A percentile compares a stretch with the other conserved stretches of the same genome.
phyloP scores from a whole-genome alignment of 2,888 invertebrate species.

The Pasiphila rectangulata region DNA sequence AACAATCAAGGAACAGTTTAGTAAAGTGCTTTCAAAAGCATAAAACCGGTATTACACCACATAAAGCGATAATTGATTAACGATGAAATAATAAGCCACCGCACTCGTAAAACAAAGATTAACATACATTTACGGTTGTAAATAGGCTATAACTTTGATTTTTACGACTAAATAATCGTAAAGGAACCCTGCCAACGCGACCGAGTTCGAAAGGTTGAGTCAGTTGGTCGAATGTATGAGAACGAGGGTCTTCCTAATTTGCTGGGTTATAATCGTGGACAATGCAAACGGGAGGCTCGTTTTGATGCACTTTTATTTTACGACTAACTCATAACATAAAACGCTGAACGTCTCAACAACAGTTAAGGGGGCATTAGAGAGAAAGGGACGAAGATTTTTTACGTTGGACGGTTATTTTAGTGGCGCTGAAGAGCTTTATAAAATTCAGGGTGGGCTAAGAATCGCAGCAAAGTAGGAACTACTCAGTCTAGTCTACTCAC shows the following conservation, averaged over 20 bases:
- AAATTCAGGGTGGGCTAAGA: background rate
- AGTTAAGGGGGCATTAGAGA: conserved; percentile 57
- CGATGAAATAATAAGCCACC: conserved; percentile 77
- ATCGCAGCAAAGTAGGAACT: no score
- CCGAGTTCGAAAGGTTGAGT: conserved; percentile 48
- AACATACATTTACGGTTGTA: conserved; percentile 79
- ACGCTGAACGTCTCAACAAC: conserved; percentile 75
- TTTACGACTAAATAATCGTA: conserved; percentile 83
- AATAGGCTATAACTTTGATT: conserved; percentile 82
- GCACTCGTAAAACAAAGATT: conserved; percentile 79
- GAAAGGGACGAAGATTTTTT: conserved; percentile 34
- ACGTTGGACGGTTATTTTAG: conserved; percentile 17
- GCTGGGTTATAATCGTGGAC: conserved; percentile 68
- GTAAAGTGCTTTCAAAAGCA: conserved; percentile 31
- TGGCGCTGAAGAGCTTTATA: conserved; percentile 8
- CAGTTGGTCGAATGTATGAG: conserved; percentile 31
- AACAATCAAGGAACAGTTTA: conserved; percentile 26
- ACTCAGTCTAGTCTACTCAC: no score
- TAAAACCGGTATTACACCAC: conserved; percentile 60
- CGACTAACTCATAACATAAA: conserved; percentile 77
- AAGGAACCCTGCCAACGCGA: conserved; percentile 70
- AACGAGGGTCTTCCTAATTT: conserved; percentile 42
- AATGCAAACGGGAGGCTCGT: conserved; percentile 74
- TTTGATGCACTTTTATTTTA: conserved; percentile 80
- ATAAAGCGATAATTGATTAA: conserved; percentile 74